Conservation (phyloP, 2,113 vertebrate species). For the Corythoichthys haematopterus region DNA sequence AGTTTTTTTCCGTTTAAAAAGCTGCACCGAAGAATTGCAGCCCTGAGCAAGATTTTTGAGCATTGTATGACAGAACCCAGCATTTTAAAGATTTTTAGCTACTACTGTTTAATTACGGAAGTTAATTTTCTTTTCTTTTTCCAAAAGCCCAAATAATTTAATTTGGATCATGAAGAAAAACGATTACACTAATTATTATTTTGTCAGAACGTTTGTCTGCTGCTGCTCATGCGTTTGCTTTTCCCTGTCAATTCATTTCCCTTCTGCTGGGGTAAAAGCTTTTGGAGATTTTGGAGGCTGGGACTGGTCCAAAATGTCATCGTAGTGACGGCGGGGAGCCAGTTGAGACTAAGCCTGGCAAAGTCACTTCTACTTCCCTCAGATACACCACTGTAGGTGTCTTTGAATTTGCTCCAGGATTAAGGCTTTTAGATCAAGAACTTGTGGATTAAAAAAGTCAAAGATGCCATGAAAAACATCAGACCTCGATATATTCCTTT, state of each 20-base stretch:
- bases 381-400: not conserved
- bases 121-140: not conserved
- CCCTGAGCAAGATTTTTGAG: not conserved
- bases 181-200: not conserved
- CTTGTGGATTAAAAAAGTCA: not conserved
- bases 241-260: not conserved
- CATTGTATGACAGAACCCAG: not conserved
- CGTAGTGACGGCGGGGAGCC: not conserved
- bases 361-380: not conserved
- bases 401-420: conserved; percentile 1
- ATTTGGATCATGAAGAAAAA: not conserved
- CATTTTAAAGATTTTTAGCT: not conserved
- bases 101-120: not conserved
- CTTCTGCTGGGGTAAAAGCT: not conserved
- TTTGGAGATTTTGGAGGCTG: not conserved
- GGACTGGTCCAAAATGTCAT: not conserved
- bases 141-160: not conserved
- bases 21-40: no score
- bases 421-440: not conserved
- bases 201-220: not conserved
- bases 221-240: not conserved
- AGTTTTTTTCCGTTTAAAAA: no score
- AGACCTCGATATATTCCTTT: not conserved
- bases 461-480: not conserved
- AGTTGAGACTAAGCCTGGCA: not conserved